Base-by-base conservation (phyloP, 2,888 invertebrate genomes). In the Slavum lentiscoides region DNA sequence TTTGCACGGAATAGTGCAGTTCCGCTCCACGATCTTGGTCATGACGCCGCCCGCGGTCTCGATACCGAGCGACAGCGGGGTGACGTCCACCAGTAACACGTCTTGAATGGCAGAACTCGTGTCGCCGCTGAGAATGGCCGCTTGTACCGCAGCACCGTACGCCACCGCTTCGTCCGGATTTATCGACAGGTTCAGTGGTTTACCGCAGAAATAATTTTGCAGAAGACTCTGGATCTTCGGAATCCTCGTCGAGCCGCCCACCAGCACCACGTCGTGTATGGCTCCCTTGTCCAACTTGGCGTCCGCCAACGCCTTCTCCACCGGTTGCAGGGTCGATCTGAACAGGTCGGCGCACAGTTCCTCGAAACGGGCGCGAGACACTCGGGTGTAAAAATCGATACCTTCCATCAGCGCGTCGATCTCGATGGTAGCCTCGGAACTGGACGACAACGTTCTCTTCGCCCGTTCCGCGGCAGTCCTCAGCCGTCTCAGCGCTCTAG, bases 131-230 rank as follows among this genome's bases (percentile, higher is more conserved):
- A 89, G 89, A 7, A 89, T 92, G 83, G 89, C 90, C 88, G 93
- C 93, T 85, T 93, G 92, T 0, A 92, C 90, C 0, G 92, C 92
- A 0, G 92, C 93, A 23, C 92, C 92, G 85, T 92, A 93, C 0
- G 93, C 93, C 4, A 94, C 93, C 0, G 93, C 93, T 85, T 94
- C 93, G 84, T 94, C 93, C 0, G 93, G 93, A 85, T 93, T 93
- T 85, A 93, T 93, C 66, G 92, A 92, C 64, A 92, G 87, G 85
- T 93, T 93, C 21, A 93, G 87, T 64, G 89, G 88, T 87, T 92
- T 93, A 13, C 92, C 92, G 75, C 85, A 85, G 83, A 85, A 85
- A 88, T 91, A 93, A 86, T 91, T 91, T 85, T 92, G 91, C 37
- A 94, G 87, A 80, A 94, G 86, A 77, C 87, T 90, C 86, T 93